Percentiles rank a stretch among this genome's conserved stretches.
Evolutionary conservation across 2,888 invertebrate species (phyloP).

Genomic region (Lasioglossum calceatum): DNA sequence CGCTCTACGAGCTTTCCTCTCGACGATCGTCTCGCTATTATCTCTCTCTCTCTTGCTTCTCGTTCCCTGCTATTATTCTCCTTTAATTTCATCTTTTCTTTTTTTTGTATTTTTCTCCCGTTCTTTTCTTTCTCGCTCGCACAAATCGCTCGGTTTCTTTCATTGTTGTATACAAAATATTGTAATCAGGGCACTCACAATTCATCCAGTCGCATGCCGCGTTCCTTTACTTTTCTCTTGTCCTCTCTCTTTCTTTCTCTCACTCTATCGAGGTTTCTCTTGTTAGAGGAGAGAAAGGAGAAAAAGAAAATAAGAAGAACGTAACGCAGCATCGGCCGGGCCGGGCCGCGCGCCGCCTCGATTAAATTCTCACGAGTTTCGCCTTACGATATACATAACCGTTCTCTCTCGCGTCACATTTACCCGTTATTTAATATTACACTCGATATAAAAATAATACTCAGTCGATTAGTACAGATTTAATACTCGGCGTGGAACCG

Average conservation of each 20-base stretch:
- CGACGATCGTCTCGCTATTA: conserved; percentile 5
- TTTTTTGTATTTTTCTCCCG: conserved; percentile 8
- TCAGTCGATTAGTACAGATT: conserved; percentile 81
- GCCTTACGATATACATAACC: conserved; percentile 39
- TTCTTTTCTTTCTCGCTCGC: conserved; percentile 10
- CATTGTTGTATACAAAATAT: conserved; percentile 75
- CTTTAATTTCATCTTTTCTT: neutral
- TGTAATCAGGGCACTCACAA: conserved; percentile 73
- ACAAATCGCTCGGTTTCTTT: neutral
- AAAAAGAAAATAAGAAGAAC: conserved; percentile 19
- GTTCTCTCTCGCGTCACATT: conserved; percentile 40
- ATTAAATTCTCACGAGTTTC: conserved; percentile 29
- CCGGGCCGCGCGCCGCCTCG: conserved; percentile 17
- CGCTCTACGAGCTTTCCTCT: neutral
- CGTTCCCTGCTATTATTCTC: conserved; percentile 7
- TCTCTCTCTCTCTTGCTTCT: conserved; percentile 6
- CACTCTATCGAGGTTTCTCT: neutral
- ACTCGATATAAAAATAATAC: conserved; percentile 82
- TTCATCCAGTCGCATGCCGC: conserved; percentile 35
- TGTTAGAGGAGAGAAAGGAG: neutral
- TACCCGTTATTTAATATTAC: conserved; percentile 65
- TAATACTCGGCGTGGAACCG: conserved; percentile 77
- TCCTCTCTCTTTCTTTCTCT: neutral
- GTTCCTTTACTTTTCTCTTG: neutral
- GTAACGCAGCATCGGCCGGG: conserved; percentile 25